Percentiles rank a stretch among this genome's conserved stretches.
These are phyloP conservation scores for Apoderus coryli DNA, from an alignment of 2,888 invertebrate genomes.

Conservation along the genomic window DNA sequence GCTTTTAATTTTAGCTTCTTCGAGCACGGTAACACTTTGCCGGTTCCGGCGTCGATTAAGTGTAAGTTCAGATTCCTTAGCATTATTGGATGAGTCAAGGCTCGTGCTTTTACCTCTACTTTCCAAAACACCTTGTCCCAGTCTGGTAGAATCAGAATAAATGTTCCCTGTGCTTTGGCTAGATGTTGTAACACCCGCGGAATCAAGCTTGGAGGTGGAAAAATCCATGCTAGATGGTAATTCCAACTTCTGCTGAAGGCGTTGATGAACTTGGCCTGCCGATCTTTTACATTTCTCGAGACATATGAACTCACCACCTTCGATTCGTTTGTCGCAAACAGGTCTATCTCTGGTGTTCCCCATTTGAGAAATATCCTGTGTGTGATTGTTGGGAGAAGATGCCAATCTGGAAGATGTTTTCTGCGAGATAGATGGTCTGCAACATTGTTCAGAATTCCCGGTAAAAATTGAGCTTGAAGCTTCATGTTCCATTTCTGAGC, in stretches of 20 bases:
- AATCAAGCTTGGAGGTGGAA: too few relatives aligned
- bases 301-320: too few relatives aligned
- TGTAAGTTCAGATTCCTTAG: too few relatives aligned
- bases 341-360: slow-evolving; percentile 16
- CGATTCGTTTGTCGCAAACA: too few relatives aligned
- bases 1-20: too few relatives aligned
- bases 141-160: too few relatives aligned
- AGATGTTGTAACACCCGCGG: too few relatives aligned
- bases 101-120: slow-evolving; percentile 7
- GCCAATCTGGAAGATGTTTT: slow-evolving; percentile 15
- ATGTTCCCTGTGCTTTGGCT: too few relatives aligned
- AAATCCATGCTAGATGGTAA: slow-evolving; percentile 16
- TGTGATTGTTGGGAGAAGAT: slow-evolving; percentile 11
- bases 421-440: slow-evolving; percentile 17
- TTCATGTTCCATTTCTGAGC: slow-evolving; percentile 9
- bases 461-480: slow-evolving; percentile 14
- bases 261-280: slow-evolving; percentile 13
- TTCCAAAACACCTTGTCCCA: slow-evolving; percentile 20
- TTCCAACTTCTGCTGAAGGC: slow-evolving; percentile 20
- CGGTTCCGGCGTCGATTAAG: too few relatives aligned
- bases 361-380: slow-evolving; percentile 14
- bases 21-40: too few relatives aligned
- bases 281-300: slow-evolving; percentile 12
- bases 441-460: slow-evolving; percentile 16
- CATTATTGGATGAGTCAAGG: too few relatives aligned